Evolutionary conservation across 2,113 vertebrate genomes (phyloP).

Genomic region (Mungos mungo): DNA sequence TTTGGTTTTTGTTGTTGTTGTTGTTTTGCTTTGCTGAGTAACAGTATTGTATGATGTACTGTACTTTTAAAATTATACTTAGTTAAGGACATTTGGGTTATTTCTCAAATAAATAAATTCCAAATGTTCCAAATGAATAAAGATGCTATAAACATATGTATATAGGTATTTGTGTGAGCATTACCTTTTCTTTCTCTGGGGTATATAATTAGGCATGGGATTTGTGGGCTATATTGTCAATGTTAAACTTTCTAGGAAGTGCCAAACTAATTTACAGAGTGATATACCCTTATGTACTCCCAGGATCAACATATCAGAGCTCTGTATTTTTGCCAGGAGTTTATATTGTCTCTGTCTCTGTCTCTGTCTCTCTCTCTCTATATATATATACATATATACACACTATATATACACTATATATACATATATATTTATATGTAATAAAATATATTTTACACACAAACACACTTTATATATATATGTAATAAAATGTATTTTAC

Average conservation of each 20-base stretch:
- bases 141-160: neutral
- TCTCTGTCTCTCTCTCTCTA: no score
- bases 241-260: neutral
- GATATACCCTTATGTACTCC: neutral
- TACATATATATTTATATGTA: no score
- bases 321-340: neutral
- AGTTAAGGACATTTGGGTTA: neutral
- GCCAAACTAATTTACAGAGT: neutral
- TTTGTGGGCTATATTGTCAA: neutral
- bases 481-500: no score
- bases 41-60: neutral
- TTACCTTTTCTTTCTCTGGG: neutral
- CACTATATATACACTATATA: no score
- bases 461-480: no score
- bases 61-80: neutral
- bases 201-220: neutral
- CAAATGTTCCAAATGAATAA: neutral
- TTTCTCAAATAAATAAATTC: neutral
- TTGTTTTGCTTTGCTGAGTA: neutral
- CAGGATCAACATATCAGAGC: neutral
- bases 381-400: no score
- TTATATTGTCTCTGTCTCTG: neutral
- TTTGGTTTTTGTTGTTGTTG: no score
- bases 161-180: neutral
- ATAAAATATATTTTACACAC: no score